These are phyloP conservation scores for Muscina levida DNA, from an alignment of 2,888 invertebrate species.

Conservation along the genomic window DNA sequence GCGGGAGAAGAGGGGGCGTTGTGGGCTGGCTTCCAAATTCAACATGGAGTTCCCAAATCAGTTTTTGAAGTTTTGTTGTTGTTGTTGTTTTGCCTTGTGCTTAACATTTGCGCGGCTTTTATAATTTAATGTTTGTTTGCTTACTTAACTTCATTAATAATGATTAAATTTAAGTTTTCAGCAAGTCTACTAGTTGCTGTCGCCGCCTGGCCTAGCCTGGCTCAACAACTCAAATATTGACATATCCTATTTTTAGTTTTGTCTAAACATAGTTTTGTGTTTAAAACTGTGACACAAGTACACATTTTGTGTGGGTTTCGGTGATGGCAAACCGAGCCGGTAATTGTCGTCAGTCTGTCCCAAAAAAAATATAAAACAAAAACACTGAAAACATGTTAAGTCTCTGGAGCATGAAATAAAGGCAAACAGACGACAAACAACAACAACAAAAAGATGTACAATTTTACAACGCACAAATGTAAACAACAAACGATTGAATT, in stretches of 20 bases:
- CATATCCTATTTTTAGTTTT: conserved; percentile 31
- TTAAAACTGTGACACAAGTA: conserved; percentile 45
- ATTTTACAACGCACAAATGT: neutral
- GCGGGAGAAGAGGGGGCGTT: neutral
- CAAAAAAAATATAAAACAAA: neutral
- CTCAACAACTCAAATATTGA: conserved; percentile 12
- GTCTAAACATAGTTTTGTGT: conserved; percentile 21
- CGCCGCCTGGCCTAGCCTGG: neutral
- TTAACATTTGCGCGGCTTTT: neutral
- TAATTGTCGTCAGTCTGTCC: neutral
- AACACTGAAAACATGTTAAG: conserved; percentile 2
- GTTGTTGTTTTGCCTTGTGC: neutral
- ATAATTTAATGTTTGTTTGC: neutral
- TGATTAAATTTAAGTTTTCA: neutral
- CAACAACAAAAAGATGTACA: conserved; percentile 11
- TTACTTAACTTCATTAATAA: neutral
- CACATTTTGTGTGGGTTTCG: conserved; percentile 61
- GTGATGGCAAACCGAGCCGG: neutral
- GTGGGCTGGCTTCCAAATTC: neutral
- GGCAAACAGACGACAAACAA: neutral
- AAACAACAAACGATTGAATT: neutral
- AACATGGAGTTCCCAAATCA: too few relatives aligned
- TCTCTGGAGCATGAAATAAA: neutral
- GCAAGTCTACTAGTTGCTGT: conserved; percentile 4
- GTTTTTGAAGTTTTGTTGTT: neutral